phyloP scores from a whole-genome alignment of 1,140 invertebrate species.

The Eumaeus atala region DNA sequence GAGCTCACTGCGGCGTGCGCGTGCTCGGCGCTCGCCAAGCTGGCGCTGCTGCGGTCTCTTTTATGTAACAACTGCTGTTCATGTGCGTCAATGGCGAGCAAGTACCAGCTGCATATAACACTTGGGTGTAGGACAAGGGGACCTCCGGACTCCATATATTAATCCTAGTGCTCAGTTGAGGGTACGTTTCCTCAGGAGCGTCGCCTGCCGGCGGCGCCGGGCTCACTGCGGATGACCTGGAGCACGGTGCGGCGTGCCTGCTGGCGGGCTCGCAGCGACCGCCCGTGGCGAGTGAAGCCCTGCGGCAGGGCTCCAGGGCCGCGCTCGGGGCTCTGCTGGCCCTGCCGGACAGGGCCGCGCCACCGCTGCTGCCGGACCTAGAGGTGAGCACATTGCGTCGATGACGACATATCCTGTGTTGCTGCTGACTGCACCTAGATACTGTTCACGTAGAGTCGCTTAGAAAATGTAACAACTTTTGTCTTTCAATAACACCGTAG shows the following conservation, averaged over 20 bases:
- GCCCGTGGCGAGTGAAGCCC: constrained; percentile 82
- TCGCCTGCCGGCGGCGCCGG: constrained; percentile 43
- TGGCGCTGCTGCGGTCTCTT: no score
- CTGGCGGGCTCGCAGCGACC: constrained; percentile 86
- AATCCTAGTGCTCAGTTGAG: no score
- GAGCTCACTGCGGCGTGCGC: constrained; percentile 90
- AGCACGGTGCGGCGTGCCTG: constrained; percentile 91
- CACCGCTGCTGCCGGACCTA: constrained; percentile 30
- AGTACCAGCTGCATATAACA: no score
- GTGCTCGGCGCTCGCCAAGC: constrained; percentile 92
- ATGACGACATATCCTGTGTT: no score
- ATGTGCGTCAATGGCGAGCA: no score
- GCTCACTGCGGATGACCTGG: constrained; percentile 96
- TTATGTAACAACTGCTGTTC: no score
- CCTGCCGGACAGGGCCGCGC: constrained; percentile 37
- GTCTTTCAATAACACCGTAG: no score
- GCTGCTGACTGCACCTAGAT: no score
- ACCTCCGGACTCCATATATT: no score
- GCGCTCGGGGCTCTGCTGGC: constrained; percentile 90
- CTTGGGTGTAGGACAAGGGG: no score
- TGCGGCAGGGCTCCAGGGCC: constrained; percentile 84
- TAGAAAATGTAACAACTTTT: no score
- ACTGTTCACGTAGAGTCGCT: no score
- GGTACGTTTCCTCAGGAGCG: not conserved
- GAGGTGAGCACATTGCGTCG: constrained; percentile 28